These are phyloP conservation scores for Struthidea cinerea DNA, from an alignment of 2,113 vertebrate species.

Conservation along the genomic window DNA sequence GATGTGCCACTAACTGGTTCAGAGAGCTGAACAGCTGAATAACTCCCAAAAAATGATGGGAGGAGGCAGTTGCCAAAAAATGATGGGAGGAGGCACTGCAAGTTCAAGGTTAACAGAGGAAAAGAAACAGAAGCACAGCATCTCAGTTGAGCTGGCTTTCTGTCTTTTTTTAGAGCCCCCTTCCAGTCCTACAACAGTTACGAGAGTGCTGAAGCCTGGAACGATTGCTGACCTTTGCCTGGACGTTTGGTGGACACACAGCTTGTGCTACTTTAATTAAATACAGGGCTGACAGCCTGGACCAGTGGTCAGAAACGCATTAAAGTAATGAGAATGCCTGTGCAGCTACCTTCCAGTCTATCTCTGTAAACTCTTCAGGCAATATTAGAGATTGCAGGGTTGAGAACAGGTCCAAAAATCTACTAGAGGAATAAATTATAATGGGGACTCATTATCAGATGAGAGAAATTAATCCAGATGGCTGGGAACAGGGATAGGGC, in stretches of 20 bases:
- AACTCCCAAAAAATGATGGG: not conserved
- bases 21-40: not conserved
- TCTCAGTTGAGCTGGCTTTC: not conserved
- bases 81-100: not conserved
- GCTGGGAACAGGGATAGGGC: not conserved
- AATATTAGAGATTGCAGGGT: conserved; percentile 15
- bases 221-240: conserved; percentile 48
- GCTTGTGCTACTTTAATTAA: conserved; percentile 40
- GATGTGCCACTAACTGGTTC: not conserved
- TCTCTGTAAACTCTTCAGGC: conserved; percentile 37
- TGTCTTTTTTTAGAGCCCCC: not conserved
- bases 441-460: conserved; percentile 15
- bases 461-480: conserved; percentile 46
- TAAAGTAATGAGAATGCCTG: conserved; percentile 52
- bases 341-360: conserved; percentile 30
- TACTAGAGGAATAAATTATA: conserved; percentile 19
- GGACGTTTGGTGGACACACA: conserved; percentile 37
- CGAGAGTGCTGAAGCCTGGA: not conserved
- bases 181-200: not conserved
- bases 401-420: conserved; percentile 10
- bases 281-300: conserved; percentile 23
- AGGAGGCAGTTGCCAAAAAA: not conserved
- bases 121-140: not conserved
- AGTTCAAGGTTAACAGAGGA: not conserved
- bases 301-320: conserved; percentile 57